Percentiles rank a stretch among this genome's conserved stretches.
phyloP scores from a whole-genome alignment of 2,113 vertebrate species.

The Gallinago media region DNA sequence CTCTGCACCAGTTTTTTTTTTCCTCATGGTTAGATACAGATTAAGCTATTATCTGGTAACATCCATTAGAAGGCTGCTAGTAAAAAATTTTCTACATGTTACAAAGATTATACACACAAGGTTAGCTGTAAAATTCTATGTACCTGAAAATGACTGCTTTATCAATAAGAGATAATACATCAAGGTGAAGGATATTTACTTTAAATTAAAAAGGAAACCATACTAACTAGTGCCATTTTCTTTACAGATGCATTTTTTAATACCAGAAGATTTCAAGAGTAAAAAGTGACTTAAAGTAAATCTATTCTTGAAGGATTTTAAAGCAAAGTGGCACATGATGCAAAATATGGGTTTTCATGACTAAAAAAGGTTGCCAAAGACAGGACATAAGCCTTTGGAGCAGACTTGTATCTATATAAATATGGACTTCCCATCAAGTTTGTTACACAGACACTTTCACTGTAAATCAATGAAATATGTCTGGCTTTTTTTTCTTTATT shows the following conservation, averaged over 20 bases:
- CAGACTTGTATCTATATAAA: background rate
- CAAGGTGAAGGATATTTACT: background rate
- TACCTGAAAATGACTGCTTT: background rate
- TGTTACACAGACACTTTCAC: background rate
- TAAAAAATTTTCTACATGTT: background rate
- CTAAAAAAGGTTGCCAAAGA: background rate
- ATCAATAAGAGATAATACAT: background rate
- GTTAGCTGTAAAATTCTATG: background rate
- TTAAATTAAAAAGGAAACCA: background rate
- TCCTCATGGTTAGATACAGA: background rate
- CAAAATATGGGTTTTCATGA: rapidly evolving
- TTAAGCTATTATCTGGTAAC: background rate
- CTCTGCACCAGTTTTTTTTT: background rate
- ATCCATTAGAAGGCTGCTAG: background rate
- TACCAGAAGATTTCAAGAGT: background rate
- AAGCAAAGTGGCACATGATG: background rate
- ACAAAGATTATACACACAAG: background rate
- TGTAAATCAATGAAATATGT: background rate
- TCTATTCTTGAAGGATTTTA: background rate
- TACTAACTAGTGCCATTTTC: background rate
- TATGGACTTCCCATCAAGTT: background rate
- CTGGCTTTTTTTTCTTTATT: background rate
- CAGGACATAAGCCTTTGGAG: background rate
- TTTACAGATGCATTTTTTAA: background rate
- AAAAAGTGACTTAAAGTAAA: background rate